Conservation (phyloP, 2,113 vertebrate genomes). For the Cinclus mexicanus region DNA sequence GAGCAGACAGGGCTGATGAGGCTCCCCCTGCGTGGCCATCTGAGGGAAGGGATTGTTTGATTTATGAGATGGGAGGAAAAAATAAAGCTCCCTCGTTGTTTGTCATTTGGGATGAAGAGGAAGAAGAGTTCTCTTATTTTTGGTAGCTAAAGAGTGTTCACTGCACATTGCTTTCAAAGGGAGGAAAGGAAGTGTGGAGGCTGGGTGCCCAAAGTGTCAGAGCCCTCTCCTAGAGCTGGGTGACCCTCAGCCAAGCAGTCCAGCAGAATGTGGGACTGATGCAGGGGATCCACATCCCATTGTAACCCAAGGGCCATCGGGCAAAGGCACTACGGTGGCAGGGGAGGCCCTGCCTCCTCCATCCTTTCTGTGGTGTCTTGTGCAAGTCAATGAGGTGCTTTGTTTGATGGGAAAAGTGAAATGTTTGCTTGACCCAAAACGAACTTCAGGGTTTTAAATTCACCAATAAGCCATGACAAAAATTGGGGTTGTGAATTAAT, state of each 20-base stretch:
- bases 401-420: not conserved
- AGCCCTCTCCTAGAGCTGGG: not conserved
- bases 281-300: rapidly evolving
- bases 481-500: not conserved
- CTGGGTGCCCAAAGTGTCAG: rapidly evolving
- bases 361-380: not conserved
- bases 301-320: rapidly evolving
- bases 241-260: not conserved
- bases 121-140: constrained; percentile 3
- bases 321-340: rapidly evolving
- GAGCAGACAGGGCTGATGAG: not conserved
- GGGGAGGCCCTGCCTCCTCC: not conserved
- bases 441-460: constrained; percentile 43
- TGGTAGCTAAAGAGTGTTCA: not conserved
- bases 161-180: not conserved
- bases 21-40: not conserved
- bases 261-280: rapidly evolving
- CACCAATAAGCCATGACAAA: constrained; percentile 25
- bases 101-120: not conserved
- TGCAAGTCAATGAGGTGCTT: constrained; percentile 24
- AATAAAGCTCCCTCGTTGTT: constrained; percentile 29
- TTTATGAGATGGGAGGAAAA: constrained; percentile 35
- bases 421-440: constrained; percentile 52
- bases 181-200: not conserved
- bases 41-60: constrained; percentile 45